Evolutionary conservation across 2,113 vertebrate genomes (phyloP).

Genomic region (Cottus gobio): DNA sequence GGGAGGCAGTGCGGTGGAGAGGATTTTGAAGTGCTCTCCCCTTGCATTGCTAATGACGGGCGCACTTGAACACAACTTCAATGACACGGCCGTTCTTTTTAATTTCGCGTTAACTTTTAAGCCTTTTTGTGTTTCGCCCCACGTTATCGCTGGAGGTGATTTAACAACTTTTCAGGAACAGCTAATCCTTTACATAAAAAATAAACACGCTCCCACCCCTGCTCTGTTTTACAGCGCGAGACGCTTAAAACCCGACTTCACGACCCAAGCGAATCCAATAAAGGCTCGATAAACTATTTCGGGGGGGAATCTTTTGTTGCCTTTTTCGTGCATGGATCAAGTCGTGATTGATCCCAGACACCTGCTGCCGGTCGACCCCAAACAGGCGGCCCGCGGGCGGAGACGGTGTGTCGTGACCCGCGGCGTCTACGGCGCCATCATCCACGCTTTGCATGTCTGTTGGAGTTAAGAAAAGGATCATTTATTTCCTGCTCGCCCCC

Average conservation of each 20-base stretch:
- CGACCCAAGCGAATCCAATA: slow-evolving; percentile 43
- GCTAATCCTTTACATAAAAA: slow-evolving; percentile 8
- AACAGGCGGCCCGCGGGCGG: slow-evolving; percentile 32
- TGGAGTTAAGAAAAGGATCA: slow-evolving; percentile 44
- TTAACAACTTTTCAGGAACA: slow-evolving; percentile 21
- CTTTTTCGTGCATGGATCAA: slow-evolving; percentile 50
- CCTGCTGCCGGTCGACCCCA: slow-evolving; percentile 9
- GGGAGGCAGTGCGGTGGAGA: slow-evolving; percentile 16
- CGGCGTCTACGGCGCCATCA: slow-evolving; percentile 50
- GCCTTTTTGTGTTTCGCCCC: slow-evolving; percentile 22
- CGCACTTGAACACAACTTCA: slow-evolving; percentile 41
- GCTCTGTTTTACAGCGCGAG: slow-evolving; percentile 2
- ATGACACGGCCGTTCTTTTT: slow-evolving; percentile 31
- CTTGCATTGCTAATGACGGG: slow-evolving; percentile 42
- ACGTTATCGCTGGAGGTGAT: slow-evolving; percentile 10
- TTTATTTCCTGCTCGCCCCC: slow-evolving; percentile 22
- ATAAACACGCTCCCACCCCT: not conserved
- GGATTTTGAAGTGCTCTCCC: slow-evolving; percentile 42
- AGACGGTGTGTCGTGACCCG: slow-evolving; percentile 65
- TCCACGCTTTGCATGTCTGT: slow-evolving; percentile 45
- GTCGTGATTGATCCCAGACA: slow-evolving; percentile 69
- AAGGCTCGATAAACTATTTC: slow-evolving; percentile 56
- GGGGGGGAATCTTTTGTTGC: slow-evolving; percentile 44
- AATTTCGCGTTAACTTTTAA: slow-evolving; percentile 34
- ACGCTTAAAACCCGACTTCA: slow-evolving; percentile 28